A percentile compares a stretch with the other conserved stretches of the same genome.
Evolutionary conservation across 2,113 vertebrate species (phyloP).

Genomic region (Tachysurus vachellii): DNA sequence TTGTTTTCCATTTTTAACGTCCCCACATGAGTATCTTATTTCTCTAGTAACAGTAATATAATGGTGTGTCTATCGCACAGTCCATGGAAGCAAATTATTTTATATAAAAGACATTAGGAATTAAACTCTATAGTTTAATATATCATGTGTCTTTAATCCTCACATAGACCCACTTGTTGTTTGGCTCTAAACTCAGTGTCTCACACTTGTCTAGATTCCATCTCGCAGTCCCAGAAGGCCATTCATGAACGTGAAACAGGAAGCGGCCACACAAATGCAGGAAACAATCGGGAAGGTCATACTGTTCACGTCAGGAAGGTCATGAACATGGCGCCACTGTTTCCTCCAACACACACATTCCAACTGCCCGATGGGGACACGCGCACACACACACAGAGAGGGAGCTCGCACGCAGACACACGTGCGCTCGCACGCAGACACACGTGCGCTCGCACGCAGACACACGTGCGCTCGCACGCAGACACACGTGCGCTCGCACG

Average conservation of each 20-base stretch:
- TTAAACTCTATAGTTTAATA: not conserved
- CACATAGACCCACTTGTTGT: not conserved
- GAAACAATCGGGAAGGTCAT: constrained; percentile 80
- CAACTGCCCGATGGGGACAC: not conserved
- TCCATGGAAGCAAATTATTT: not conserved
- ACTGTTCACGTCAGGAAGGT: constrained; percentile 66
- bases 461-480: too few relatives aligned
- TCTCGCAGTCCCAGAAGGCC: constrained; percentile 49
- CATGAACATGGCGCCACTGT: constrained; percentile 46
- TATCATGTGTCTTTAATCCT: not conserved
- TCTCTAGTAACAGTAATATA: not conserved
- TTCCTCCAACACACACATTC: constrained; percentile 53
- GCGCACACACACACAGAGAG: not conserved
- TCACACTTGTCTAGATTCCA: not conserved
- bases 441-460: too few relatives aligned
- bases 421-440: too few relatives aligned
- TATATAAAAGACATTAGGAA: not conserved
- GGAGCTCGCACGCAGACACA: too few relatives aligned
- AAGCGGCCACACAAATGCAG: constrained; percentile 76
- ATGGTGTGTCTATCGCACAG: not conserved
- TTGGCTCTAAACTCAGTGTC: not conserved
- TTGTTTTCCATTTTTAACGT: not conserved
- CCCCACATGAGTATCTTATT: not conserved
- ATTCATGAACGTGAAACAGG: constrained; percentile 63
- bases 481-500: too few relatives aligned